phyloP scores from a whole-genome alignment of 2,797 vertebrate species.

The Holocentrus rufus region DNA sequence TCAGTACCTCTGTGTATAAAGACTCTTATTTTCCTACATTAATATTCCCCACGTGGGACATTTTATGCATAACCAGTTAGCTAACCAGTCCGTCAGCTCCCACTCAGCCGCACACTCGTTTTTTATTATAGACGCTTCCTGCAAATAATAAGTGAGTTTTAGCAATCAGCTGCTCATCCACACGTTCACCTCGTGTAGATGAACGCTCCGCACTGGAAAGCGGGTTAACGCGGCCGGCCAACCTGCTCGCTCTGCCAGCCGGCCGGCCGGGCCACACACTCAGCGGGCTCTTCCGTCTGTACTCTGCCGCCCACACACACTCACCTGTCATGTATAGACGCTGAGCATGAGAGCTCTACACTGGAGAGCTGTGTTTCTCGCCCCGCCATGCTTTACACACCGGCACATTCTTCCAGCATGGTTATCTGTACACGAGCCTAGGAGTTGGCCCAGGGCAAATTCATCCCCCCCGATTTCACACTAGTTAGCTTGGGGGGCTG shows the following conservation, averaged over 20 bases:
- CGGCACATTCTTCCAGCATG: constrained; percentile 13
- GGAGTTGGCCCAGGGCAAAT: constrained; percentile 25
- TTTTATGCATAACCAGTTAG: neutral
- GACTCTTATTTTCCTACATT: too few relatives aligned
- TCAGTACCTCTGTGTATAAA: too few relatives aligned
- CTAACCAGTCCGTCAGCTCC: neutral
- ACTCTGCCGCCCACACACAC: constrained; percentile 39
- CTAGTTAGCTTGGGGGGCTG: constrained; percentile 22
- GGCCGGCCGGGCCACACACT: neutral
- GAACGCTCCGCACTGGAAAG: constrained; percentile 20
- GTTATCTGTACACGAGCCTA: constrained; percentile 19
- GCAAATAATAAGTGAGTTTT: neutral
- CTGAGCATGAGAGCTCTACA: constrained; percentile 31
- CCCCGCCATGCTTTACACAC: neutral
- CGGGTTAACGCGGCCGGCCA: neutral
- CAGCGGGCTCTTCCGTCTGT: constrained; percentile 1
- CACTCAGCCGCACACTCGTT: neutral
- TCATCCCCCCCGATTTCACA: constrained; percentile 8
- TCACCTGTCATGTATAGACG: constrained; percentile 42
- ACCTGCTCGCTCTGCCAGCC: neutral
- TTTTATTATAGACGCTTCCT: constrained; percentile 12
- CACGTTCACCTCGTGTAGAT: constrained; percentile 10
- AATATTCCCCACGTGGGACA: too few relatives aligned
- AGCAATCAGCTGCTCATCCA: neutral
- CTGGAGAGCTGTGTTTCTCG: constrained; percentile 27